Evolutionary conservation across 2,888 invertebrate species (phyloP), one percentile per base, ranked within the genome.

Genomic region (Calameuta pallipes): DNA sequence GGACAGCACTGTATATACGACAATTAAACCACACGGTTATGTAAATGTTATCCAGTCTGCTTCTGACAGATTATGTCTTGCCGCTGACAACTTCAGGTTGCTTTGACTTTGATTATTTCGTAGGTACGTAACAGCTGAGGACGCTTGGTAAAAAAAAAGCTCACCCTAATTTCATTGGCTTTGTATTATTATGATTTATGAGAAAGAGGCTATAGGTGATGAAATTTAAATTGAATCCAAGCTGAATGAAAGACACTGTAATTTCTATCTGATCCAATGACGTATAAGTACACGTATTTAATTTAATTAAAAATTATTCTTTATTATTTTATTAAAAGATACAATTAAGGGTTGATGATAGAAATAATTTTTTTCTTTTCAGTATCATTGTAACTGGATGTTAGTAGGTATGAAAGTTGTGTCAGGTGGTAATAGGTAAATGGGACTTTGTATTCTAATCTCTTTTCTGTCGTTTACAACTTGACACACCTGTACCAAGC

Each of bases 41-140:
- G 85, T 87, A 89, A 89, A 87, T 84, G 82, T 84, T 83, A 84
- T 83, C 83, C 80, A 78, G 81, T 80, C 87, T 89, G 89, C 81
- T 79, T 74, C 81, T 89, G 89, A 89, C 89, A 86, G 86, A 86
- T 87, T 85, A 85, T 84, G 80, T 82, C 84, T 86, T 89, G 85
- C 80, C 82, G 80, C 77, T 81, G 87, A 87, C 86, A 84, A 56
- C 56, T 56, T 56, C 56, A 9, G 23, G 56, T 56, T 56, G 23
- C 56, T 56, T 23, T 23, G 56, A 56, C 56, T 56, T 56, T 23
- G 23, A 56, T 56, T 23, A 56, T 56, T 56, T 56, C 23, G 23
- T 56, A 56, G 56, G 56, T 56, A 56, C 56, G 56, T 56, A 56
- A 56, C 23, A 56, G 56, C 56, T 6, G 23, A 56, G 15, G 56